Base-by-base conservation (phyloP, 1,140 invertebrate genomes). In the Vanessa tameamea region DNA sequence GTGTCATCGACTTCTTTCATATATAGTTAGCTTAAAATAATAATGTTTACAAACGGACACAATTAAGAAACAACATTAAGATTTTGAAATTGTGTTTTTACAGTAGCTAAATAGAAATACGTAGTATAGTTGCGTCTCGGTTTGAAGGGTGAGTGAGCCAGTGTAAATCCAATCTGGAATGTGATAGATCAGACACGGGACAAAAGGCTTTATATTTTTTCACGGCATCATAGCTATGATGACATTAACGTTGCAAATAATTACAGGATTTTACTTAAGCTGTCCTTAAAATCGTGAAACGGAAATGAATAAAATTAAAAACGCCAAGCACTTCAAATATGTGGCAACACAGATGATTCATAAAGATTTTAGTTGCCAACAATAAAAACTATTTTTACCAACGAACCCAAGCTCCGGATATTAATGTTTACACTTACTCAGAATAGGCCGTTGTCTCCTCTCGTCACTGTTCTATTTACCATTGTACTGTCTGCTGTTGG, bases 361-460 rank as follows among this genome's bases (percentile, higher is more conserved):
- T 16, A 26, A 63, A 70, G 68, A 63, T 7, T 37, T 15, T 37
- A 61, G 31, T 57, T 26, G 47, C 57, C 37, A 70, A 55, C 61
- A 71, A 71, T 71, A 64, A 71, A 71, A 71, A 64, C 69, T 71
- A 71, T 71, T 71, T 71, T 64, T 55, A 51, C 48, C 23, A 20
- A 5, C 20, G n/a, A 51, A 15, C 20, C 37, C 69, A 20, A 48
- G 20, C 47, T 14, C 59, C 69, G 69, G 69, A 71, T 64, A 71
- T 59, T 20, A 64, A 14, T 71, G 61, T 71, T 71, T 71, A 71
- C 61, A 71, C 61, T 66, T 51, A 51, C 64, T 47, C 7, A 66
- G 64, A 66, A 66, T 48, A 31, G 64, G 37, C 47, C 43, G 47
- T 47, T 64, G 64, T 66, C 50, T 66, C 64, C 64, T 20, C n/a